A percentile compares a stretch with the other conserved stretches of the same genome.
phyloP scores from a whole-genome alignment of 1,140 invertebrate species.

The Hydropsyche tenuis region DNA sequence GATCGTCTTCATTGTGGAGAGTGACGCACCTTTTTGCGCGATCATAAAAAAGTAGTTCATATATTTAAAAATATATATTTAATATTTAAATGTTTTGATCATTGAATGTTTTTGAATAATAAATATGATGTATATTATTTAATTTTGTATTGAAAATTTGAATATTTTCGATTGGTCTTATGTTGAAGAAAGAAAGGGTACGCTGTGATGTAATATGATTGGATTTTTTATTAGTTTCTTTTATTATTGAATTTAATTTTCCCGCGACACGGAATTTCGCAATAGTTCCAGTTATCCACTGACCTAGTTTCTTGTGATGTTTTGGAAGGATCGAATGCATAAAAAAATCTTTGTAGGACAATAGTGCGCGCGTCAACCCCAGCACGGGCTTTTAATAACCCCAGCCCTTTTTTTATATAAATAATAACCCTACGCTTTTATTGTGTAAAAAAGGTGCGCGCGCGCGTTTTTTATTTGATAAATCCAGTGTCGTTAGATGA shows the following conservation, averaged over 20 bases:
- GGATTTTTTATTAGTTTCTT: not conserved
- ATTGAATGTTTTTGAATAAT: no score
- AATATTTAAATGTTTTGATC: no score
- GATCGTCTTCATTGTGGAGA: slow-evolving; percentile 10
- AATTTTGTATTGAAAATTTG: no score
- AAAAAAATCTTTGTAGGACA: slow-evolving; percentile 42
- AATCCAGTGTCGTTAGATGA: slow-evolving; percentile 38
- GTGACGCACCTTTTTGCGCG: slow-evolving; percentile 4
- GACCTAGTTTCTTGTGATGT: slow-evolving; percentile 44
- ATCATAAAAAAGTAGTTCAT: no score
- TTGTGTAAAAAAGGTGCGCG: slow-evolving; percentile 46
- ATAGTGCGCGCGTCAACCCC: slow-evolving; percentile 51
- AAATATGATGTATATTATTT: no score
- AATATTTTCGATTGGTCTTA: no score
- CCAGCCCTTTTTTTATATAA: slow-evolving; percentile 46
- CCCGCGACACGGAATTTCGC: slow-evolving; percentile 33
- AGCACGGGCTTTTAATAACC: slow-evolving; percentile 45
- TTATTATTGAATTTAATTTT: slow-evolving; percentile 2
- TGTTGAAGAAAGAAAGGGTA: not conserved
- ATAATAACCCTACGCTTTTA: slow-evolving; percentile 43
- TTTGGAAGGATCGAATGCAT: slow-evolving; percentile 28
- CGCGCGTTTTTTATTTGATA: slow-evolving; percentile 38
- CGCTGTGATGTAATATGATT: not conserved
- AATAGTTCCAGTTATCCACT: slow-evolving; percentile 46
- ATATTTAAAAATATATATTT: no score